Base-by-base conservation (phyloP, 1,140 invertebrate genomes). In the Oncopeltus fasciatus region DNA sequence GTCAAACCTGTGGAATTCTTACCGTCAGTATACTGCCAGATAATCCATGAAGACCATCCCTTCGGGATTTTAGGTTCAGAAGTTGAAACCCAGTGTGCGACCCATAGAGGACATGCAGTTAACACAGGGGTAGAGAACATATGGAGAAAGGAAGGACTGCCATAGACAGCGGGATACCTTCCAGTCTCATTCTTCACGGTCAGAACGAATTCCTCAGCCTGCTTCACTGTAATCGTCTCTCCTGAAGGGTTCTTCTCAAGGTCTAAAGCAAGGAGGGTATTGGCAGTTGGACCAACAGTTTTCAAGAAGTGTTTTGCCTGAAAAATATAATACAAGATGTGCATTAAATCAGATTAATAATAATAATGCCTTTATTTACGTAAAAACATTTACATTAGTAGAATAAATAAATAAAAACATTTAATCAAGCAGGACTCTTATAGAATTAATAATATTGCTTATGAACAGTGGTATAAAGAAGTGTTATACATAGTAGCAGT, bases 21-120 rank as follows among this genome's bases (percentile, higher is more conserved):
- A 2, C 38, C 59, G 47, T 64, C 33, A n/a, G 63, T 61, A 12
- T 64, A 64, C 31, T 64, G 63, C 63, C 63, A 64, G 21, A 64
- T 24, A 2, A 26, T 38, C 63, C 63, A 64, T 5, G 59, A 44
- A 49, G 27, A 3, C 63, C 63, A 61, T 18, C 59, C 49, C 2
- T 1, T 16, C 0, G 63, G 63, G 26, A 64, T 12, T 57, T 20
- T 57, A 53, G 49, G 49, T 1, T 27, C 8, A 27, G 4, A 8
- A 11, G 2, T 18, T 18, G 1, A 9, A 18, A 53, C 20, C 5
- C 57, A 65, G 16, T 18, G 9, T 3, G 57, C 60, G 16, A 62
- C 59, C 64, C 64, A 65, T 21, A 65, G 18, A 16, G 53, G 43
- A 29, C 2, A 59, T n/a, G 62, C 27, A 3, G 12, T 56, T 31